Evolutionary conservation across 2,888 invertebrate genomes (phyloP).

Genomic region (Apotomis betuletana): DNA sequence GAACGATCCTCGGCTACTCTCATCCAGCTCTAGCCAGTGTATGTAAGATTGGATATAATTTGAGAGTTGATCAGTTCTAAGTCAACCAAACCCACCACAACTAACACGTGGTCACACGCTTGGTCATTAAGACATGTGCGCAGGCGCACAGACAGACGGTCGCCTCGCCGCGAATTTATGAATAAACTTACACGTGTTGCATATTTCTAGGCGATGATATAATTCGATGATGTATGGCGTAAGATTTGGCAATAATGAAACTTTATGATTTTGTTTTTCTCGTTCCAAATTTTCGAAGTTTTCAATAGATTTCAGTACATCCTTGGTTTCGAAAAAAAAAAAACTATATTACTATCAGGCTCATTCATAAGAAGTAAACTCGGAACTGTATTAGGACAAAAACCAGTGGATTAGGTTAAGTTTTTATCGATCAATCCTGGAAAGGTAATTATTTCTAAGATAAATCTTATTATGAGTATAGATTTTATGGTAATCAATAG

Average conservation of each 20-base stretch:
- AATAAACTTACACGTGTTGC: slow-evolving; percentile 46
- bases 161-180: slow-evolving; percentile 49
- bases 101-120: slow-evolving; percentile 37
- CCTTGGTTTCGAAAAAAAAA: no score
- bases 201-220: slow-evolving; percentile 27
- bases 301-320: not conserved
- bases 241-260: slow-evolving; percentile 21
- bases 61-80: slow-evolving; percentile 7
- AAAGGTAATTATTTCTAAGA: no score
- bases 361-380: no score
- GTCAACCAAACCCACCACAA: not conserved
- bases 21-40: no score
- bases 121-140: slow-evolving; percentile 51
- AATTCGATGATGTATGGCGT: slow-evolving; percentile 22
- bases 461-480: no score
- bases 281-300: not conserved
- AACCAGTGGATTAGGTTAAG: no score
- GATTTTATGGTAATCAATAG: no score
- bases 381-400: no score
- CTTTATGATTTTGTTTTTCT: slow-evolving; percentile 14
- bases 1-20: no score
- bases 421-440: no score
- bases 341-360: no score
- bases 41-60: no score
- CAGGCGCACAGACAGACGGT: slow-evolving; percentile 57